A percentile compares a stretch with the other conserved stretches of the same genome.
Conservation (phyloP, 1,140 invertebrate species). For the Magallana angulata region DNA sequence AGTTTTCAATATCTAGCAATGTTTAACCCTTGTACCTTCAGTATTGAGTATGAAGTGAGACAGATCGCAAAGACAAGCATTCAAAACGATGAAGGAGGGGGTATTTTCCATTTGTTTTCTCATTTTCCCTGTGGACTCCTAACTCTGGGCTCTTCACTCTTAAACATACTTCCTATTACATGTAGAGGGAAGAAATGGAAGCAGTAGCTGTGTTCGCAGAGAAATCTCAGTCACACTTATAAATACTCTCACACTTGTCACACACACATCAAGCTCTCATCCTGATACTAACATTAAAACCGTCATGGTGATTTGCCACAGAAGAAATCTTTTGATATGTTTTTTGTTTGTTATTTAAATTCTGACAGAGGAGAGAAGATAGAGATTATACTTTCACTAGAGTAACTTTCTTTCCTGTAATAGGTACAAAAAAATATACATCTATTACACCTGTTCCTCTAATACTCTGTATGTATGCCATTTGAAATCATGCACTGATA, state of each 20-base stretch:
- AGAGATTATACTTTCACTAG: neutral
- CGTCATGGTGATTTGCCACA: neutral
- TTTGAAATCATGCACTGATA: neutral
- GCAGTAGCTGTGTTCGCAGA: neutral
- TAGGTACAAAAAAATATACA: too few relatives aligned
- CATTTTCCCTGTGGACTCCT: too few relatives aligned
- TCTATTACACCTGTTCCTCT: neutral
- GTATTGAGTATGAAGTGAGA: too few relatives aligned
- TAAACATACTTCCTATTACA: neutral
- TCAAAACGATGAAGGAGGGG: too few relatives aligned
- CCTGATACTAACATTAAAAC: neutral
- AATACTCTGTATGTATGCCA: neutral
- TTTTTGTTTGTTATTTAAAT: neutral
- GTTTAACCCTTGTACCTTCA: too few relatives aligned
- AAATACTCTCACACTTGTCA: conserved; percentile 27
- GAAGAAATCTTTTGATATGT: neutral
- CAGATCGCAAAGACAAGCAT: too few relatives aligned
- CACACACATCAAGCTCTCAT: neutral
- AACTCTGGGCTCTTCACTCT: too few relatives aligned
- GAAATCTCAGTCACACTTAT: conserved; percentile 9
- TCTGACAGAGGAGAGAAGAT: neutral
- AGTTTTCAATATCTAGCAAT: too few relatives aligned
- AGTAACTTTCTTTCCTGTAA: too few relatives aligned
- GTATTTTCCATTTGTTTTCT: neutral
- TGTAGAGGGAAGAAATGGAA: neutral